Evolutionary conservation across 2,888 invertebrate species (phyloP).

Genomic region (Phyto melanocephala): DNA sequence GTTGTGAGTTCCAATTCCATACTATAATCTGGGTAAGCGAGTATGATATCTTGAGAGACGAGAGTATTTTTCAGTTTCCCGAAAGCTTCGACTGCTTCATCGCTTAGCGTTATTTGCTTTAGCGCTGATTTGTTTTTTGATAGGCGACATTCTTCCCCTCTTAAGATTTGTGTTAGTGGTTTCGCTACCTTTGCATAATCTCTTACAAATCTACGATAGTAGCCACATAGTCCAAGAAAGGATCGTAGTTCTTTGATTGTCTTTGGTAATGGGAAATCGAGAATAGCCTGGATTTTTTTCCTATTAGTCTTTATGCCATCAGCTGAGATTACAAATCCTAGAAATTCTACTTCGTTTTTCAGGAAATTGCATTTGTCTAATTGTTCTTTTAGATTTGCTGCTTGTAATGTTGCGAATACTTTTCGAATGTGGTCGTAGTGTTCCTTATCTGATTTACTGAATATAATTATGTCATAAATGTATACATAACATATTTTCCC

Average conservation of each 20-base stretch:
- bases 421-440: conserved; percentile 20
- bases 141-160: not conserved
- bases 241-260: not conserved
- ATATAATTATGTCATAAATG: conserved; percentile 48
- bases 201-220: not conserved
- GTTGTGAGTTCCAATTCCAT: too few species aligned
- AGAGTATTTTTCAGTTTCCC: not conserved
- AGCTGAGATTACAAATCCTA: not conserved
- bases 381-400: conserved; percentile 45
- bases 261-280: not conserved
- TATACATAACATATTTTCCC: conserved; percentile 51
- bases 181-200: too few species aligned
- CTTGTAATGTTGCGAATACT: conserved; percentile 11
- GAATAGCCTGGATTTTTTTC: not conserved
- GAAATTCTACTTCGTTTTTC: too few species aligned
- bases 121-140: not conserved
- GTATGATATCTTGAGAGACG: too few species aligned
- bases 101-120: too few species aligned
- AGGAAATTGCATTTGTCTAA: conserved; percentile 47
- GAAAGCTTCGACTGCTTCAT: not conserved
- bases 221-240: not conserved
- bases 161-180: not conserved
- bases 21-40: too few species aligned
- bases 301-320: not conserved
- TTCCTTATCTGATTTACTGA: conserved; percentile 1